Conservation (phyloP, 1,140 invertebrate species). For the Drosophila sturtevanti region DNA sequence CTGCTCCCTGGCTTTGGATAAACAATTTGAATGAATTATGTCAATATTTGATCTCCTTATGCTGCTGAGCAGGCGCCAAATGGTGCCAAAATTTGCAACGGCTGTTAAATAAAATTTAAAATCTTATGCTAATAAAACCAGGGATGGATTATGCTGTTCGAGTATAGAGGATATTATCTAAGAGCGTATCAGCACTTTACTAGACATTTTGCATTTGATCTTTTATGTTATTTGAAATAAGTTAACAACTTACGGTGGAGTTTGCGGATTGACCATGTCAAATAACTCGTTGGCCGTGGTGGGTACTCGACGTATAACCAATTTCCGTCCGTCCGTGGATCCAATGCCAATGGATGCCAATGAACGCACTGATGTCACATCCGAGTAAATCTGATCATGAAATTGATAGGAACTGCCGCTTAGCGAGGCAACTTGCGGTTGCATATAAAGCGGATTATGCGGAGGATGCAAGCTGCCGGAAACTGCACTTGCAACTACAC, state of each 20-base stretch:
- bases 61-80: conserved; percentile 40
- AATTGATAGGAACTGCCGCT: conserved; percentile 82
- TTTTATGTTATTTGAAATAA: no score
- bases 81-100: conserved; percentile 68
- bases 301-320: conserved; percentile 91
- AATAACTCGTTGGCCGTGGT: conserved; percentile 92
- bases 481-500: conserved; percentile 25
- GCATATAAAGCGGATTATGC: conserved; percentile 66
- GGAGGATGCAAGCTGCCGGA: conserved; percentile 52
- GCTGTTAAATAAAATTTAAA: conserved; percentile 34
- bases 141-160: background rate
- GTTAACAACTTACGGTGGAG: conserved; percentile 89
- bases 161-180: no score
- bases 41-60: conserved; percentile 50
- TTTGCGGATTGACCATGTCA: conserved; percentile 90
- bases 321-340: conserved; percentile 92
- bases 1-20: conserved; percentile 1
- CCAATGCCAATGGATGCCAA: conserved; percentile 92
- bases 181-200: background rate
- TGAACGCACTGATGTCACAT: conserved; percentile 88
- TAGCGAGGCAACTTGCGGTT: conserved; percentile 64
- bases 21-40: conserved; percentile 9
- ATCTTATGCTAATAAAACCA: conserved; percentile 50
- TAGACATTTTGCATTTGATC: no score
- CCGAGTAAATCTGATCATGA: conserved; percentile 84